Evolutionary conservation across 2,888 invertebrate species (phyloP), one percentile per base, ranked within the genome.

Genomic region (Caenorhabditis sinica): DNA sequence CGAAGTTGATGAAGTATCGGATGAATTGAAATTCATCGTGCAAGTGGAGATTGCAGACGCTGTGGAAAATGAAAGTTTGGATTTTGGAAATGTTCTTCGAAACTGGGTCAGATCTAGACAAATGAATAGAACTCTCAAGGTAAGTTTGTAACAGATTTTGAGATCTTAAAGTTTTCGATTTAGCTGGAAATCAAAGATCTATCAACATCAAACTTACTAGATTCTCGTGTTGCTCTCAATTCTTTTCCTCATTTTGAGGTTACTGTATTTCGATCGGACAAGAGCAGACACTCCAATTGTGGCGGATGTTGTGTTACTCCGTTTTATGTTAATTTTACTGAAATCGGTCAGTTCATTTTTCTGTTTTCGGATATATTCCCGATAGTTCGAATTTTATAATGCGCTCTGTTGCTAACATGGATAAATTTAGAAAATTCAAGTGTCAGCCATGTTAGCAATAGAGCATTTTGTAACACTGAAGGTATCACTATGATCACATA

Each of bases 301-400:
- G 8, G n/a, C 36, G 83, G 73, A 2, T 83, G 83, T 23, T 72
- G 72, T 33, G 53, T 83, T 25, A 25, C 60, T 17, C 83, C 83
- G 5, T 83, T 83, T 53, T 83, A 83, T 53, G 77, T 77, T 3
- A 83, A 83, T 40, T 83, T 83, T 53, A 83, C 83, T 0, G 83
- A 83, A 73, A 76, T 83, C n/a, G 83, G 82, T 76, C 15, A 8
- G 74, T 61, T 25, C n/a, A 40, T 40, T 40, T 40, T 40, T 40
- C 13, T 40, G n/a, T n/a, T n/a, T n/a, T n/a, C n/a, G n/a, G n/a
- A n/a, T n/a, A n/a, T 8, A 36, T 36, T 36, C n/a, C n/a, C n/a
- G n/a, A n/a, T n/a, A n/a, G n/a, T n/a, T n/a, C n/a, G n/a, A n/a
- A n/a, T 11, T 11, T 36, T 36, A 36, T 8, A 36, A 36, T 8